These are phyloP conservation scores for Lapara coniferarum DNA, from an alignment of 2,888 invertebrate genomes.

Conservation along the genomic window DNA sequence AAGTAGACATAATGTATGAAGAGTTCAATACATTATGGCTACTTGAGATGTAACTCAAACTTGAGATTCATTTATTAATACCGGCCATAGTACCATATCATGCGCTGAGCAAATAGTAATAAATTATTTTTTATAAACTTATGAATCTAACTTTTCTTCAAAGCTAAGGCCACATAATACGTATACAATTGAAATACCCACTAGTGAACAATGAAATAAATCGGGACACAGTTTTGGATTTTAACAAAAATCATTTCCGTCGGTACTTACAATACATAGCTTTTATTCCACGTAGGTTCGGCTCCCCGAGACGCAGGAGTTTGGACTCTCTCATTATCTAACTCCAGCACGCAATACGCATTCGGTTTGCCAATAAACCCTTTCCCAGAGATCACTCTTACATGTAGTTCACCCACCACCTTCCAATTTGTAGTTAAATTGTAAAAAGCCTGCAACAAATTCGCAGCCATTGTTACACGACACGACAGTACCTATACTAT, in stretches of 20 bases:
- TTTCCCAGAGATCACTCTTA: constrained; percentile 63
- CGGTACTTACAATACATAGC: constrained; percentile 67
- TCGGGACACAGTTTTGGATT: no score
- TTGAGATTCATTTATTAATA: no score
- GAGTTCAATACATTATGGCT: no score
- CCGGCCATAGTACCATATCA: no score
- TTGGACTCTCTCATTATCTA: constrained; percentile 71
- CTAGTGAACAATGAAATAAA: no score
- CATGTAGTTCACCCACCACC: constrained; percentile 65
- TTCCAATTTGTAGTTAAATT: constrained; percentile 48
- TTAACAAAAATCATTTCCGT: no score
- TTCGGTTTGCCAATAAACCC: constrained; percentile 61
- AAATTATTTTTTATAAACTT: no score
- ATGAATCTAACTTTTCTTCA: not conserved
- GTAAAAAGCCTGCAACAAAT: constrained; percentile 49
- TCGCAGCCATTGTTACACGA: not conserved
- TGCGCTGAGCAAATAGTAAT: no score
- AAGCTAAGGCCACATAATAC: not conserved
- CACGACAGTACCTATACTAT: not conserved
- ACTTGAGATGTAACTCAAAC: no score
- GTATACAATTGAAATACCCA: not conserved
- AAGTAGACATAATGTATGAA: no score
- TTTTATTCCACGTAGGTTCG: constrained; percentile 69
- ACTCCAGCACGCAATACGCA: constrained; percentile 67
- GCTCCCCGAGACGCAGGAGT: constrained; percentile 54